Evolutionary conservation across 2,888 invertebrate genomes (phyloP), one percentile per base, ranked within the genome.

Genomic region (Leptarthrus brevirostris): DNA sequence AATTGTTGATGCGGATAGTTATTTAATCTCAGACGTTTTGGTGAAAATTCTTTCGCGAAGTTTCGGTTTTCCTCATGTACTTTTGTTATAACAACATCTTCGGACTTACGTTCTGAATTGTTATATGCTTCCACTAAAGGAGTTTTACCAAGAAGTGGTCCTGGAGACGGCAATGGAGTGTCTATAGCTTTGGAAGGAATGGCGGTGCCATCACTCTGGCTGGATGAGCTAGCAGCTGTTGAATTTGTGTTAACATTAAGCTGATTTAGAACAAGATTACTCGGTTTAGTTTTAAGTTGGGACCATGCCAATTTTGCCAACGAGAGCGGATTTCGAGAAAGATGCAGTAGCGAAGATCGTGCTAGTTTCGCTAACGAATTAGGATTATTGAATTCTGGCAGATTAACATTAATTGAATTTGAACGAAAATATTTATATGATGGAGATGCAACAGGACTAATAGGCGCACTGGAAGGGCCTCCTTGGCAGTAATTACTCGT

Each of bases 131-230:
- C 94, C 14, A 95, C 92, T 40, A 95, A 86, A 64, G 93, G 88
- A 1, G 94, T 94, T 80, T 92, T 93, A 3, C 94, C 94, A 22
- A 94, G 86, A 76, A 93, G 86, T 0, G 94, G 94, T 0, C 94
- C 94, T 0, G 94, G 94, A 2, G 94, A 94, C 52, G 93, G 93
- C 56, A 93, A 84, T 0, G 93, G 92, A 52, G 90, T 87, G 75
- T 87, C 86, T 52, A 89, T 83, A 78, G 89, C 88, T 44, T 49
- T 64, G 3, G 44, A 47, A 40, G 40, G n/a, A 20, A 49, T 34
- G 26, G 49, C 10, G 16, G n/a, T 40, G 18, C 44, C 58, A 14
- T 40, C 56, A 30, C 2, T 47, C 16, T 74, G 64, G 30, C 74
- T 74, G 2, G 75, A 75, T 4, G 75, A 75, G 24, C 77, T 74